Evolutionary conservation across 2,113 vertebrate species (phyloP).

Genomic region (Centrocercus urophasianus): DNA sequence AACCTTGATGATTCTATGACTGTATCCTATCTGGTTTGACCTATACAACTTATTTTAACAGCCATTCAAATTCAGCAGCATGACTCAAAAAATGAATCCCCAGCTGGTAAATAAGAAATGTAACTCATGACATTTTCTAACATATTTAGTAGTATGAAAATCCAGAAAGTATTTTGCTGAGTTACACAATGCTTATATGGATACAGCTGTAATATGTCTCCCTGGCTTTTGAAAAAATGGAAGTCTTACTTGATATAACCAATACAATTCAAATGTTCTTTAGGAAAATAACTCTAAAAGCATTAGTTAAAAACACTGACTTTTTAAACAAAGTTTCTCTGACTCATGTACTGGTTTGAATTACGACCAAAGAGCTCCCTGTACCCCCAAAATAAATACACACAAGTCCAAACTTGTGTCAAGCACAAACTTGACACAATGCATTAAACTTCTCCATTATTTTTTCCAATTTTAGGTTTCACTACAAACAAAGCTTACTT

Average conservation of each 20-base stretch:
- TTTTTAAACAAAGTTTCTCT: neutral
- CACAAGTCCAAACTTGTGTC: neutral
- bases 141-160: constrained; percentile 6
- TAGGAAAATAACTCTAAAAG: neutral
- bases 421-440: neutral
- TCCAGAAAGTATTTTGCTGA: constrained; percentile 10
- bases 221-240: neutral
- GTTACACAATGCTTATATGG: constrained; percentile 6
- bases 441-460: neutral
- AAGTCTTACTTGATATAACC: neutral
- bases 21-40: neutral
- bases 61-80: constrained; percentile 15
- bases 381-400: neutral
- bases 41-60: neutral
- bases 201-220: constrained; percentile 7
- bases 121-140: constrained; percentile 22
- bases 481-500: neutral
- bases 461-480: neutral
- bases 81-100: constrained; percentile 32
- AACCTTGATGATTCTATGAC: too few relatives aligned
- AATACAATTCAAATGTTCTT: neutral
- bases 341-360: neutral
- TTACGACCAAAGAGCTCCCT: neutral
- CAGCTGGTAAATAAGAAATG: neutral
- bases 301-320: neutral